phyloP scores from a whole-genome alignment of 2,888 invertebrate genomes.

The Kryphioiulus occultus region DNA sequence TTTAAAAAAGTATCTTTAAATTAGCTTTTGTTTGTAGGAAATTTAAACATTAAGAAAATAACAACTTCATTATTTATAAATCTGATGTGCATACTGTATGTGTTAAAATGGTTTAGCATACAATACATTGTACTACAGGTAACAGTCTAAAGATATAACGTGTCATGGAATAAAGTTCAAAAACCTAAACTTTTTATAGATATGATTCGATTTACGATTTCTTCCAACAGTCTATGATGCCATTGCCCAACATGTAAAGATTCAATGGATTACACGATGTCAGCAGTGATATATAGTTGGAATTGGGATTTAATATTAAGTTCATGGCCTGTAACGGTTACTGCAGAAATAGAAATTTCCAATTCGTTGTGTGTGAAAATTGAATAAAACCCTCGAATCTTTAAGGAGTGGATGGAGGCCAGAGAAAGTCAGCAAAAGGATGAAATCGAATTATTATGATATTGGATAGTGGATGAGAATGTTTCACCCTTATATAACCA shows the following conservation, averaged over 20 bases:
- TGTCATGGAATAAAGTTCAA: too few relatives aligned
- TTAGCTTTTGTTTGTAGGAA: too few relatives aligned
- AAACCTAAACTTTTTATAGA: too few relatives aligned
- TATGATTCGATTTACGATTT: not conserved
- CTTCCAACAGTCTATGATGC: not conserved
- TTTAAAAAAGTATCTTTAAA: too few relatives aligned
- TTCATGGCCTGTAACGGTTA: slow-evolving; percentile 14
- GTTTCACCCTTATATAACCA: not conserved
- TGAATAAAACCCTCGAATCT: slow-evolving; percentile 26
- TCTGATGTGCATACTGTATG: too few relatives aligned
- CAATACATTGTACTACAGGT: too few relatives aligned
- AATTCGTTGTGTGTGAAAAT: slow-evolving; percentile 29
- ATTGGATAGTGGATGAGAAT: not conserved
- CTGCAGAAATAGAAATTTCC: slow-evolving; percentile 14
- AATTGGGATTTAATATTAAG: slow-evolving; percentile 22
- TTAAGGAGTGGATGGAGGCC: not conserved
- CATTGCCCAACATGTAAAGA: not conserved
- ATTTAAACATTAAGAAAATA: too few relatives aligned
- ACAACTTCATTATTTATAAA: too few relatives aligned
- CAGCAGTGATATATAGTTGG: slow-evolving; percentile 11
- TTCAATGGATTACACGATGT: not conserved
- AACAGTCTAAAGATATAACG: too few relatives aligned
- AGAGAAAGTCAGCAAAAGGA: not conserved
- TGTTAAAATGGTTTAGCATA: too few relatives aligned
- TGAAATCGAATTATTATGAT: slow-evolving; percentile 16